These are phyloP conservation scores for Eupelmus urozonus DNA, from an alignment of 2,888 invertebrate species.

Conservation along the genomic window DNA sequence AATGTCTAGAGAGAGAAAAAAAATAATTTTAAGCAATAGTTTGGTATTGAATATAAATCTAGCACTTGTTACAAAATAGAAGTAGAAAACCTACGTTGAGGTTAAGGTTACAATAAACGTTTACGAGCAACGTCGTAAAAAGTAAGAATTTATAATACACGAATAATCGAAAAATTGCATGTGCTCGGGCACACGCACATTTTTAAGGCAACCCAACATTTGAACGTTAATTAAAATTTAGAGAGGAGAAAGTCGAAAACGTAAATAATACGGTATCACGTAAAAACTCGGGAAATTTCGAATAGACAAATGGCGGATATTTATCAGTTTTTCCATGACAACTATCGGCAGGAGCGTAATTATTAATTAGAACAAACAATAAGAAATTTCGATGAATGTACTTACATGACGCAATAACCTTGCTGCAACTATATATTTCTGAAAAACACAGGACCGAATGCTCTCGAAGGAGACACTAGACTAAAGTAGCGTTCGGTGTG, in stretches of 20 bases:
- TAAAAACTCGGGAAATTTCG: conserved; percentile 15
- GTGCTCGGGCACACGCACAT: too few species aligned
- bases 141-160: not conserved
- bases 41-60: not conserved
- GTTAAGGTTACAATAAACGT: too few species aligned
- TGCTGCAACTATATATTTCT: conserved; percentile 60
- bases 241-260: not conserved
- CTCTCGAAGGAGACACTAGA: conserved; percentile 33
- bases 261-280: not conserved
- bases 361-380: not conserved
- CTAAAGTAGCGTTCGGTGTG: not conserved
- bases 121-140: not conserved
- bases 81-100: too few species aligned
- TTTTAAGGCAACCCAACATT: too few species aligned
- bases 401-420: conserved; percentile 69
- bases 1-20: conserved; percentile 7
- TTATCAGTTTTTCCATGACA: conserved; percentile 52
- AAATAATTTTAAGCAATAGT: not conserved
- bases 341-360: not conserved
- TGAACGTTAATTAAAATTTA: not conserved
- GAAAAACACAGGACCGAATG: conserved; percentile 36
- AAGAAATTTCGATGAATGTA: conserved; percentile 55
- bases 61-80: too few species aligned
- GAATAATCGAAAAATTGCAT: not conserved
- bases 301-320: conserved; percentile 42